Evolutionary conservation across 2,888 invertebrate genomes (phyloP).

Genomic region (Caenorhabditis sp.): DNA sequence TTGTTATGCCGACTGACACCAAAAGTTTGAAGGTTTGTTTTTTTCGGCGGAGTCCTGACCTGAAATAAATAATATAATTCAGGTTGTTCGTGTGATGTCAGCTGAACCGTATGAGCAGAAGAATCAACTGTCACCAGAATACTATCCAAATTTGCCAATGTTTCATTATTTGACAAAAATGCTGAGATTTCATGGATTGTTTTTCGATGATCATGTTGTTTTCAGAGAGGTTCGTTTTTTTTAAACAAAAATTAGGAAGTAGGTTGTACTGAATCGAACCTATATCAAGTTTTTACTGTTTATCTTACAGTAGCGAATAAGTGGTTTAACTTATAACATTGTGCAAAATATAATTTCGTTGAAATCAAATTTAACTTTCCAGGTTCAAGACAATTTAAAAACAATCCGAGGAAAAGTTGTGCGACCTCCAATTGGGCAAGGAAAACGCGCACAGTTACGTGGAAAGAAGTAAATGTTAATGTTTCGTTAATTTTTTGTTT

Average conservation of each 20-base stretch:
- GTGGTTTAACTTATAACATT: no score
- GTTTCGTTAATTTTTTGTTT: conserved; percentile 7
- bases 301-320: no score
- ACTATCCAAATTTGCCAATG: conserved; percentile 70
- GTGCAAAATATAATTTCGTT: no score
- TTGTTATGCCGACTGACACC: conserved; percentile 59
- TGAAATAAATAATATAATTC: conserved; percentile 5
- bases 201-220: conserved; percentile 70
- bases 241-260: no score
- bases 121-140: conserved; percentile 62
- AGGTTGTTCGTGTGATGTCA: conserved; percentile 67
- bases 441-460: conserved; percentile 64
- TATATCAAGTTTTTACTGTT: not conserved
- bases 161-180: conserved; percentile 71
- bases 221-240: conserved; percentile 55
- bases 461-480: conserved; percentile 51
- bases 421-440: conserved; percentile 66
- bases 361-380: conserved; percentile 4
- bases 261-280: not conserved
- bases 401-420: conserved; percentile 66
- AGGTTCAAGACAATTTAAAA: conserved; percentile 64
- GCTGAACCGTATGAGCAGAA: conserved; percentile 63
- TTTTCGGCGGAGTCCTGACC: not conserved
- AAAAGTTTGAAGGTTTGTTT: conserved; percentile 51
- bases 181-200: conserved; percentile 67